Evolutionary conservation across 1,140 invertebrate species (phyloP).

Genomic region (Leptinotarsa texana): DNA sequence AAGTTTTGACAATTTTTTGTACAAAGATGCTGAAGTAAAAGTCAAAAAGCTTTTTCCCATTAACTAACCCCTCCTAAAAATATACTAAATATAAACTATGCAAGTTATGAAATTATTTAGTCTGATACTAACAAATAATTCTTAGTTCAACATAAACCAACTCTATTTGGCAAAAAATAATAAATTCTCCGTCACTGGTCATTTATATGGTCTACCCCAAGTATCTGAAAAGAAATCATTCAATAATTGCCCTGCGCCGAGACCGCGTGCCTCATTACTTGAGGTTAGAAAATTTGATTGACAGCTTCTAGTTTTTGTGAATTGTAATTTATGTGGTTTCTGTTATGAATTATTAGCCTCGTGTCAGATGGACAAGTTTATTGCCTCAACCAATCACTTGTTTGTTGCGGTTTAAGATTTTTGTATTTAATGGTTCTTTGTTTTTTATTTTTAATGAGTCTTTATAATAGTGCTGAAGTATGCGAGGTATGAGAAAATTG

Average conservation of each 20-base stretch:
- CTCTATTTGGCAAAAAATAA: neutral
- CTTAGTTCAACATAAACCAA: too few relatives aligned
- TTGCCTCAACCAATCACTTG: constrained; percentile 28
- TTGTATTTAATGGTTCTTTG: constrained; percentile 25
- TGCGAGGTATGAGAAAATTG: constrained; percentile 20
- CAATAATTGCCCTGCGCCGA: neutral
- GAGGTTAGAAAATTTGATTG: constrained; percentile 38
- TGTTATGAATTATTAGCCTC: constrained; percentile 35
- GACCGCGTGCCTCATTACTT: constrained; percentile 25
- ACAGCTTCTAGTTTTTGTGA: constrained; percentile 42
- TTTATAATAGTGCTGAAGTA: constrained; percentile 21
- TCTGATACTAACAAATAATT: too few relatives aligned
- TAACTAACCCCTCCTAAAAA: too few relatives aligned
- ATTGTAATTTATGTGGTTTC: constrained; percentile 45
- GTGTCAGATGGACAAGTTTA: constrained; percentile 38
- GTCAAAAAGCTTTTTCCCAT: too few relatives aligned
- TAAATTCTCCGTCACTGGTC: neutral
- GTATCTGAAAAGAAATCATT: constrained; percentile 6
- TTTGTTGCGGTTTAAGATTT: constrained; percentile 30
- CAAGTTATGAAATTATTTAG: too few relatives aligned
- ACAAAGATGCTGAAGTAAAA: too few relatives aligned
- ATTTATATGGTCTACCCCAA: neutral
- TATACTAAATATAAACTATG: too few relatives aligned
- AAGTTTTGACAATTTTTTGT: too few relatives aligned
- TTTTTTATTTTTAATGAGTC: constrained; percentile 26